Conservation (phyloP, 2,888 invertebrate genomes). For the Punctoribates punctum region DNA sequence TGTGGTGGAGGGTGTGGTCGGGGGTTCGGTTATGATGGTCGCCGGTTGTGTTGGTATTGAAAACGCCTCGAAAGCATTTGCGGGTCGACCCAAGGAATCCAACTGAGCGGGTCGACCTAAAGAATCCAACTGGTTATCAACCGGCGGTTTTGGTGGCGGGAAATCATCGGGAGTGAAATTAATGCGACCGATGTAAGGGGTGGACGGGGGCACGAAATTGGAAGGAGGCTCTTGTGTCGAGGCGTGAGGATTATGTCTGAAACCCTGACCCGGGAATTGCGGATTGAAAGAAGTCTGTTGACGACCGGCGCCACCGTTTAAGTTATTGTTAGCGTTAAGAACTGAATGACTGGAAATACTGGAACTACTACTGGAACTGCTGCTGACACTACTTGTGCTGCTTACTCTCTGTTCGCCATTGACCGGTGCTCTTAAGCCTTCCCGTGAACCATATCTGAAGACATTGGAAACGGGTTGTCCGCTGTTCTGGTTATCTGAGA, state of each 20-base stretch:
- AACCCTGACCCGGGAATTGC: slow-evolving; percentile 40
- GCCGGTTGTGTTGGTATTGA: not conserved
- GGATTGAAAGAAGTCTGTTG: slow-evolving; percentile 30
- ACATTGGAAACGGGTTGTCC: slow-evolving; percentile 41
- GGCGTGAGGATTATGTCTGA: slow-evolving; percentile 29
- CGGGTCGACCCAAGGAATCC: slow-evolving; percentile 7
- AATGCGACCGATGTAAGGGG: not conserved
- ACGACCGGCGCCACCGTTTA: not conserved
- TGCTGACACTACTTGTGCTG: not conserved
- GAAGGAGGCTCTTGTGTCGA: slow-evolving; percentile 9
- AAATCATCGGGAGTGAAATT: not conserved
- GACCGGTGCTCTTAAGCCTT: not conserved
- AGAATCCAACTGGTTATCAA: not conserved
- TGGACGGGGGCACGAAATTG: not conserved
- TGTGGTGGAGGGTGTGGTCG: slow-evolving; percentile 26
- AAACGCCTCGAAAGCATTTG: slow-evolving; percentile 1
- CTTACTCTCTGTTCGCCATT: not conserved
- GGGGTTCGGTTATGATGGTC: slow-evolving; percentile 29
- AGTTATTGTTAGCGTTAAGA: not conserved
- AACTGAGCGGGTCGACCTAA: no score
- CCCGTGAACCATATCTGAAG: slow-evolving; percentile 43
- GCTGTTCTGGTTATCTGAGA: not conserved
- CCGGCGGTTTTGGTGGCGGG: slow-evolving; percentile 2
- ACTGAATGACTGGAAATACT: not conserved
- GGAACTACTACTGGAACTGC: slow-evolving; percentile 17